Conservation (phyloP, 2,888 invertebrate genomes). For the Heliconius ethilla region DNA sequence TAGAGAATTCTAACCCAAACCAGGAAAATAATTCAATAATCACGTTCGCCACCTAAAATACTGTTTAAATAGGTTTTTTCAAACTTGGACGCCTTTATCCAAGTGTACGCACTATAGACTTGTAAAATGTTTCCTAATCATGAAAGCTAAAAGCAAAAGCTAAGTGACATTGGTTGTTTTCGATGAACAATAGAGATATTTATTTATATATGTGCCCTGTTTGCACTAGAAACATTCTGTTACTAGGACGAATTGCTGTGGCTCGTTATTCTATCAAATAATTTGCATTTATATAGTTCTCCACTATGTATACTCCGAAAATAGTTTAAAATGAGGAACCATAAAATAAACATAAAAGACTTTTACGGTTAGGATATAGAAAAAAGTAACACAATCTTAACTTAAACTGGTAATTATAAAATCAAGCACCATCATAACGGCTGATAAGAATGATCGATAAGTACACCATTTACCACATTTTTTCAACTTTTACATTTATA, state of each 20-base stretch:
- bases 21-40: neutral
- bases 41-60: neutral
- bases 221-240: neutral
- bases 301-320: neutral
- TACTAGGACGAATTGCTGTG: neutral
- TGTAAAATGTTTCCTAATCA: too few relatives aligned
- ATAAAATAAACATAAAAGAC: neutral
- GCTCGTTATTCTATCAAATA: too few relatives aligned
- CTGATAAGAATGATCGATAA: slow-evolving; percentile 41
- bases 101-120: too few relatives aligned
- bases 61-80: neutral
- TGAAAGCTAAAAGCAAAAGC: neutral
- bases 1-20: neutral
- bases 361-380: neutral
- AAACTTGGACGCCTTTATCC: too few relatives aligned
- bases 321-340: neutral
- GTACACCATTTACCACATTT: slow-evolving; percentile 40
- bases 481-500: slow-evolving; percentile 40
- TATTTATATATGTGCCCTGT: neutral
- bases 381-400: slow-evolving; percentile 17
- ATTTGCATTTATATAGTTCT: neutral
- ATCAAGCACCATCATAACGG: slow-evolving; percentile 37
- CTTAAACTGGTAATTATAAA: slow-evolving; percentile 35
- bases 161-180: neutral
- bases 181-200: neutral